Base-by-base conservation (phyloP, 2,888 invertebrate genomes). In the Philereme transversata region DNA sequence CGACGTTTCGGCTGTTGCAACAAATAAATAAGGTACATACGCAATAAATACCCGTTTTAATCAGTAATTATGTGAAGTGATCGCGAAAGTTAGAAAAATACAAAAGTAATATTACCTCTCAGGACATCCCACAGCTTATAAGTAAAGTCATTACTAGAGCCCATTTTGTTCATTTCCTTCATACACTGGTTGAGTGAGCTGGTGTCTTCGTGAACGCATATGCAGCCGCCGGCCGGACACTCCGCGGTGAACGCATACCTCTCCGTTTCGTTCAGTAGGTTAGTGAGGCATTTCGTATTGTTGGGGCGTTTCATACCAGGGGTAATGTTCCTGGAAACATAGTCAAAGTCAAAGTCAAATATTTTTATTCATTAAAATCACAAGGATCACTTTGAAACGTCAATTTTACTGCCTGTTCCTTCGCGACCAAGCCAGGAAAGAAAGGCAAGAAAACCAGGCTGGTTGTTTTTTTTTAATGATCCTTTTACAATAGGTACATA, bases 91-190 rank as follows among this genome's bases (percentile, higher is more conserved):
- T 22, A 22, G 1, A 22, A 50, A 22, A 50, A 22, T 5, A 40
- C 38, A 48, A 46, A 44, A n/a, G n/a, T 2, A 22, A 51, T 8
- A 7, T 57, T 65, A 90, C 92, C 92, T 84, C 84, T 83, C 38
- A 93, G 76, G 43, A 92, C 83, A 78, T 93, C 93, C 92, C 92
- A 93, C 4, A 93, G 79, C 63, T 84, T 87, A 65, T 92, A 93
- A 2, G 92, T 92, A 51, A 93, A 93, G 62, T 93, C 93, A 50
- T 92, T 92, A 51, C 92, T 91, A 0, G 92, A 92, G 0, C 92
- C 92, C 0, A 67, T 67, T 0, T 67, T 61, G 4, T 76, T 75
- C 84, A 92, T 83, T 1, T 74, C 70, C 0, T 65, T 69, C 11
- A 92, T 70, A 49, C 89, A 88, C 64, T 90, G 87, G 43, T 79